Conservation (phyloP, 2,113 vertebrate genomes). For the Cololabis saira region DNA sequence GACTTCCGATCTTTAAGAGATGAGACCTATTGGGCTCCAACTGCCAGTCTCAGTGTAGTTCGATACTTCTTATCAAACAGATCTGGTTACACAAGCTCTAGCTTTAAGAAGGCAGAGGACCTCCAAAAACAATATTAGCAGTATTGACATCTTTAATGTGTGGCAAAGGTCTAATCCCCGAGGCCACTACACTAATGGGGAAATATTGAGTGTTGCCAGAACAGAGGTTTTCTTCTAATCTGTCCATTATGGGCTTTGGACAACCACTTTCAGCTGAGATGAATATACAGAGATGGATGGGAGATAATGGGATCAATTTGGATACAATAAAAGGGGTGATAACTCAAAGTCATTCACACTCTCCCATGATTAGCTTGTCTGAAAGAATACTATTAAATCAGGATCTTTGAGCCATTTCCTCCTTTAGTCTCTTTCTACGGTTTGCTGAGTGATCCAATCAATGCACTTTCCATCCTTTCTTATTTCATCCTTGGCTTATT, state of each 20-base stretch:
- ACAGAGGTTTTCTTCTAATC: conserved; percentile 75
- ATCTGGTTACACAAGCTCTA: conserved; percentile 71
- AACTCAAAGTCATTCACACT: conserved; percentile 75
- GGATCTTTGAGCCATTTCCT: conserved; percentile 71
- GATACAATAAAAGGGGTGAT: conserved; percentile 75
- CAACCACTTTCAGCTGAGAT: conserved; percentile 65
- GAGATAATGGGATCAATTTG: conserved; percentile 71
- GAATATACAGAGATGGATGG: conserved; percentile 60
- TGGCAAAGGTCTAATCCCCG: conserved; percentile 80
- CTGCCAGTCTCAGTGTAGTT: conserved; percentile 55
- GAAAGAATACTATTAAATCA: conserved; percentile 66
- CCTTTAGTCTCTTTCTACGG: conserved; percentile 37
- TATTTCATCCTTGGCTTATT: conserved; percentile 67
- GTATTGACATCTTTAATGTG: conserved; percentile 82
- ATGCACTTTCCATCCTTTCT: conserved; percentile 62
- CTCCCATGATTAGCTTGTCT: conserved; percentile 55
- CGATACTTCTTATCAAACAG: conserved; percentile 69
- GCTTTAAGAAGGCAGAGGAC: conserved; percentile 68
- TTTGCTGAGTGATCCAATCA: conserved; percentile 70
- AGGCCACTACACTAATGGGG: conserved; percentile 77
- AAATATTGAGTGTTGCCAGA: conserved; percentile 83
- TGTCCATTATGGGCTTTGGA: conserved; percentile 72
- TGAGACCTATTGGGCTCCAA: conserved; percentile 43
- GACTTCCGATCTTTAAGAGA: conserved; percentile 37
- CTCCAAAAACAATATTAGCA: conserved; percentile 79